phyloP scores from a whole-genome alignment of 2,888 invertebrate genomes.

The Hipparchia sbordonii region DNA sequence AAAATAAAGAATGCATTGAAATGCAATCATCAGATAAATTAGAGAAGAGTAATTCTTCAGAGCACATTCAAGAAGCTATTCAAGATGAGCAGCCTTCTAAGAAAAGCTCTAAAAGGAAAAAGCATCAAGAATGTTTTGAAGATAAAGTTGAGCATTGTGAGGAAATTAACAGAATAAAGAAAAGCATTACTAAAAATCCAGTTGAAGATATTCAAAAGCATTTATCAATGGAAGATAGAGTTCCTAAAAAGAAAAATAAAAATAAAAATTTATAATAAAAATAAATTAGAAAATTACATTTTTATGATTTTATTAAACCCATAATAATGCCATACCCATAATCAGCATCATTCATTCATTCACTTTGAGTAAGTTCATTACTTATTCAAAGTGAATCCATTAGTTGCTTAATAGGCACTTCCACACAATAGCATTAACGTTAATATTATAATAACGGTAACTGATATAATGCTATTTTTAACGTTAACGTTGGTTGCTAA shows the following conservation, averaged over 20 bases:
- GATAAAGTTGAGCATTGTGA: not conserved
- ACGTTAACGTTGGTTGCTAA: no score
- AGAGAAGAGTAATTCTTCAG: constrained; percentile 17
- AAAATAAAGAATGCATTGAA: constrained; percentile 23
- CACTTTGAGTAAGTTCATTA: no score
- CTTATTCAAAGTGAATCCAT: no score
- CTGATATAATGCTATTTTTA: no score
- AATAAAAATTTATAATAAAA: constrained; percentile 46
- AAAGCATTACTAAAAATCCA: constrained; percentile 33
- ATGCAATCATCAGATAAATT: not conserved
- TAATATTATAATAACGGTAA: no score
- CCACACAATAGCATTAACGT: no score
- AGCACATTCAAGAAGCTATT: not conserved
- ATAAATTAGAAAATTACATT: constrained; percentile 33
- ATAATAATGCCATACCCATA: not conserved
- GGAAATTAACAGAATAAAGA: not conserved
- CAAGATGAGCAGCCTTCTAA: constrained; percentile 10
- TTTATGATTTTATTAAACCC: not conserved
- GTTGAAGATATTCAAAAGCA: constrained; percentile 35
- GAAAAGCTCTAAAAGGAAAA: constrained; percentile 49
- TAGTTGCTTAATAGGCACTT: no score
- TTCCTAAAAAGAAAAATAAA: constrained; percentile 69
- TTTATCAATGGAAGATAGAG: constrained; percentile 46
- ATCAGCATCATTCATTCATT: no score
- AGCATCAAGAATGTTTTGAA: constrained; percentile 28